Conservation (phyloP, 1,140 invertebrate species). For the Drosophila biarmipes region DNA sequence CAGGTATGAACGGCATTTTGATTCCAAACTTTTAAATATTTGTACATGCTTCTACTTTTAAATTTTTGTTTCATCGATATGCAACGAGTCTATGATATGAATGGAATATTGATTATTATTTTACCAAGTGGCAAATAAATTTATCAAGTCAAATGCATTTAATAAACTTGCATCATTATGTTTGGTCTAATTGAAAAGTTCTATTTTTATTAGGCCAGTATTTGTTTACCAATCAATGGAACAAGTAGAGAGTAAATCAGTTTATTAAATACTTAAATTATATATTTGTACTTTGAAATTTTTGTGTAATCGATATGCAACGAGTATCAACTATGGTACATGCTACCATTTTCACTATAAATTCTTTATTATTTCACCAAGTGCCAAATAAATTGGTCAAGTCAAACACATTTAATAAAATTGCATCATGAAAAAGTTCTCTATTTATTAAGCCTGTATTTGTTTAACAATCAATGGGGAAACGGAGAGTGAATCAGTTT, state of each 20-base stretch:
- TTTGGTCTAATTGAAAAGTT: background rate
- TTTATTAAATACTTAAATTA: conserved; percentile 19
- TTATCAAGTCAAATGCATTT: background rate
- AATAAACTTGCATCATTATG: background rate
- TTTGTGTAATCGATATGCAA: too few species aligned
- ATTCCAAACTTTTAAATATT: background rate
- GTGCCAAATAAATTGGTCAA: background rate
- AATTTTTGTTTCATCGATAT: background rate
- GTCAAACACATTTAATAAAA: background rate
- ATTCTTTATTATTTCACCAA: too few species aligned
- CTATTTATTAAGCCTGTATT: background rate
- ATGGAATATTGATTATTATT: background rate
- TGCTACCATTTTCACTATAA: too few species aligned
- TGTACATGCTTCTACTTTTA: background rate
- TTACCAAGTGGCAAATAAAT: background rate
- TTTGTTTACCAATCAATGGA: conserved; percentile 8
- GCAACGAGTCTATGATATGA: too few species aligned
- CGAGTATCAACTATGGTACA: too few species aligned
- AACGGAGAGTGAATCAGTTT: conserved; percentile 6
- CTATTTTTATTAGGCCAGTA: background rate
- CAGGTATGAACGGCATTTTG: background rate
- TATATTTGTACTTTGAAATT: too few species aligned
- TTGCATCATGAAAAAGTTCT: background rate
- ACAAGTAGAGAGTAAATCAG: background rate
- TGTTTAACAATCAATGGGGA: conserved; percentile 5